A percentile compares a stretch with the other conserved stretches of the same genome.
Evolutionary conservation across 2,888 invertebrate species (phyloP).

Genomic region (Sabatieria punctata): DNA sequence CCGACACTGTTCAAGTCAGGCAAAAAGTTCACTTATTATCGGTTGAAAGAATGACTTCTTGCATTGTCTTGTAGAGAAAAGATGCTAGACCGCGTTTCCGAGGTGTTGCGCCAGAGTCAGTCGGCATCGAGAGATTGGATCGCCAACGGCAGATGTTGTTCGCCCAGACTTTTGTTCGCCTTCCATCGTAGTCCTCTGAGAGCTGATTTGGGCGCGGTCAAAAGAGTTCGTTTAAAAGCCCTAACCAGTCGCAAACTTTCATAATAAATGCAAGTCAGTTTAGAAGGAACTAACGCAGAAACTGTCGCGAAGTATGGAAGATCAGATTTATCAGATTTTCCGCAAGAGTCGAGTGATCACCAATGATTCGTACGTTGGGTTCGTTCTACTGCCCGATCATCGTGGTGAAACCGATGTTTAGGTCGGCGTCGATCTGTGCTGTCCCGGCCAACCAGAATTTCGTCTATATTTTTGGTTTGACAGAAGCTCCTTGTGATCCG

Average conservation of each 20-base stretch:
- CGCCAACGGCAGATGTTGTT: conserved; percentile 57
- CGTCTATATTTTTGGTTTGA: conserved; percentile 49
- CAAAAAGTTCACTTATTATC: too few species aligned
- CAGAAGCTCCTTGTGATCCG: not conserved
- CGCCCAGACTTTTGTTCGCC: conserved; percentile 72
- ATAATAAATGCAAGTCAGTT: too few species aligned
- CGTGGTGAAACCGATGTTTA: conserved; percentile 38
- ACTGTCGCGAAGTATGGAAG: conserved; percentile 71
- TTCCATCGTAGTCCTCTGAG: conserved; percentile 39
- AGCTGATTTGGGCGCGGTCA: conserved; percentile 12
- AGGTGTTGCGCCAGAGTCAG: conserved; percentile 40
- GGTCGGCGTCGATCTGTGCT: conserved; percentile 66
- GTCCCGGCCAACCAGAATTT: conserved; percentile 82
- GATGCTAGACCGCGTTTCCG: conserved; percentile 33
- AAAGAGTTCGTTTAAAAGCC: conserved; percentile 13
- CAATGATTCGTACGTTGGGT: conserved; percentile 44
- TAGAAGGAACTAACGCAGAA: conserved; percentile 34
- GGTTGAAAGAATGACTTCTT: too few species aligned
- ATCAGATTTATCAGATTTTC: conserved; percentile 72
- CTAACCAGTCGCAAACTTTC: too few species aligned
- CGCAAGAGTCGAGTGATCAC: conserved; percentile 72
- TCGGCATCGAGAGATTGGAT: conserved; percentile 53
- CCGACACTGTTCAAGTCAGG: too few species aligned
- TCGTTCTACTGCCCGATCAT: not conserved
- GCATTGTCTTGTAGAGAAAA: conserved; percentile 34